Conservation (phyloP, 2,888 invertebrate genomes). For the Gastracanthus pulcherrimus region DNA sequence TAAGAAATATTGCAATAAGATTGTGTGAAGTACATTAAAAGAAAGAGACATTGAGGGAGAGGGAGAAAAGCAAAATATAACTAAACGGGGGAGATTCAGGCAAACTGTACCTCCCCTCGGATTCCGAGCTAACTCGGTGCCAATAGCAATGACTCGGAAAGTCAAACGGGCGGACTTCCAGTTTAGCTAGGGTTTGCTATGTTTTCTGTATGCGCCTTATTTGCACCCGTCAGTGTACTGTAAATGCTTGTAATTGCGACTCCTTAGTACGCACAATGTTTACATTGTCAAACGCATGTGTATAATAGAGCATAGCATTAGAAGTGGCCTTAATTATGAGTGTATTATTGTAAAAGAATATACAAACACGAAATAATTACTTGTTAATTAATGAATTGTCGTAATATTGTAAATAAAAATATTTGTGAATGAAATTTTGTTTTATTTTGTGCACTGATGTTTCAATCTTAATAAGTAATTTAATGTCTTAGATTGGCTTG, state of each 20-base stretch:
- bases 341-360: too few relatives aligned
- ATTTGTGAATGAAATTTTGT: too few relatives aligned
- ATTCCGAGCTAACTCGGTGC: not conserved
- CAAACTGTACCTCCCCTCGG: not conserved
- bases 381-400: too few relatives aligned
- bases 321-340: too few relatives aligned
- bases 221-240: not conserved
- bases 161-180: constrained; percentile 39
- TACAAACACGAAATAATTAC: too few relatives aligned
- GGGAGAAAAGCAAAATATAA: constrained; percentile 2
- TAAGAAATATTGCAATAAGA: too few relatives aligned
- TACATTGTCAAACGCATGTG: not conserved
- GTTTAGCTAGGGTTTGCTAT: constrained; percentile 1
- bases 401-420: too few relatives aligned
- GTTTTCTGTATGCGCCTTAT: not conserved
- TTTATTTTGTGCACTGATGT: too few relatives aligned
- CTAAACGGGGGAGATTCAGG: too few relatives aligned
- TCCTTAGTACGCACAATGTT: not conserved
- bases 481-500: not conserved
- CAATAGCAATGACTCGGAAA: constrained; percentile 41
- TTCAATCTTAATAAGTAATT: too few relatives aligned
- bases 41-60: too few relatives aligned
- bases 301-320: not conserved
- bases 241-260: constrained; percentile 3
- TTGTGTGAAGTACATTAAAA: too few relatives aligned